phyloP scores from a whole-genome alignment of 64 coral and sea anemone genomes.

The Porites lutea region DNA sequence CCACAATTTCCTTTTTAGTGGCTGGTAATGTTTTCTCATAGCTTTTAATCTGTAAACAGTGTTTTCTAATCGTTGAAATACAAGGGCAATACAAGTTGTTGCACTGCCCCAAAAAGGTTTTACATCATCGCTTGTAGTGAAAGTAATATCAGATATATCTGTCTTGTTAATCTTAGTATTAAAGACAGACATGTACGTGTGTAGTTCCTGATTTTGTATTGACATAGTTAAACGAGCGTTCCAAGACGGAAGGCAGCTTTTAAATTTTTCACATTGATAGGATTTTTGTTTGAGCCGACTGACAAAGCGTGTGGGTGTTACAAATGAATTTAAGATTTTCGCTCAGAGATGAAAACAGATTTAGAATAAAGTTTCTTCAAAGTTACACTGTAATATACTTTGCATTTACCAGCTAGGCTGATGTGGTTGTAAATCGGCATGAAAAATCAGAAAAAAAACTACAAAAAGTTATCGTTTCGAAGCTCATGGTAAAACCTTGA shows the following conservation, averaged over 20 bases:
- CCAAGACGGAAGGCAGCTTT: not conserved
- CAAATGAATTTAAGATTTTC: not conserved
- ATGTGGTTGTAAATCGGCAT: too few species aligned
- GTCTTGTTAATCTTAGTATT: not conserved
- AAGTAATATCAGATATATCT: not conserved
- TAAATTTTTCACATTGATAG: conserved; percentile 1
- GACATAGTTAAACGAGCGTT: not conserved
- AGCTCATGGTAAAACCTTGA: too few species aligned
- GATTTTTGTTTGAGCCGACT: not conserved
- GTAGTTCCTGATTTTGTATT: not conserved
- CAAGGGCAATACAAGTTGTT: too few species aligned
- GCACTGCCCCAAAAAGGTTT: too few species aligned
- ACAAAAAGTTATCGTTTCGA: too few species aligned
- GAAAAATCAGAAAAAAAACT: too few species aligned
- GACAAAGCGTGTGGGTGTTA: not conserved
- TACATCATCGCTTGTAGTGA: not conserved
- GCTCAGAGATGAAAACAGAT: too few species aligned
- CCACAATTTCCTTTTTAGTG: conserved; percentile 17
- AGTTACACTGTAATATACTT: too few species aligned
- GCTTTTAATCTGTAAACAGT: not conserved
- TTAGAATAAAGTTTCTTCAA: too few species aligned
- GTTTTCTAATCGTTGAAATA: too few species aligned
- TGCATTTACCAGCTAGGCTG: too few species aligned
- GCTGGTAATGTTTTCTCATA: not conserved
- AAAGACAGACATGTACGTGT: not conserved